Base-by-base conservation (phyloP, 2,888 invertebrate genomes). In the Malachius bipustulatus region DNA sequence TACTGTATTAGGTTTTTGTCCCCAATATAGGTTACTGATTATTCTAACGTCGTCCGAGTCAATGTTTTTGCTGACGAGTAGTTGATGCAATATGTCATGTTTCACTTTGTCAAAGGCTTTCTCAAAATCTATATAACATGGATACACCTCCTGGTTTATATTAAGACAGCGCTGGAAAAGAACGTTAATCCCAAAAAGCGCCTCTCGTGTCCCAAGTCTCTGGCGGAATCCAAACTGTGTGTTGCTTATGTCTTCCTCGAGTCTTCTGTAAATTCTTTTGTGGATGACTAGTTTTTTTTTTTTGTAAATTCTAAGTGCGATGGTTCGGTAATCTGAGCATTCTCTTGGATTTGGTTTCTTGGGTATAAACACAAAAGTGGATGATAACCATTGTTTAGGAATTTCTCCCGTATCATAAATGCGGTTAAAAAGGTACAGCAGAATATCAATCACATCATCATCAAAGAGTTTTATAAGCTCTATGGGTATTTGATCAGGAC, bases 1-100 rank as follows among this genome's bases (percentile, higher is more conserved):
- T n/a, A n/a, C n/a, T n/a, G n/a, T n/a, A n/a, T n/a, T n/a, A 19
- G 24, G 28, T 31, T 28, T 38, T 16, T 38, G 42, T 39, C 40
- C 39, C 38, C 34, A 38, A 36, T 38, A 36, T 36, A 29, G 32
- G 15, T 38, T 38, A 35, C n/a, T 10, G 19, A 35, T 27, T 34
- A 26, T n/a, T n/a, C n/a, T n/a, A n/a, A n/a, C n/a, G n/a, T n/a
- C n/a, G n/a, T n/a, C n/a, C n/a, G n/a, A n/a, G n/a, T n/a, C n/a
- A n/a, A n/a, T n/a, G n/a, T n/a, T n/a, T n/a, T n/a, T n/a, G n/a
- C n/a, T n/a, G n/a, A 35, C 31, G 34, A 35, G 30, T 35, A 16
- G 11, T 19, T 35, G 30, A 12, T 31, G 16, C 26, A 36, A 36
- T 16, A 8, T 13, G 15, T 11, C 11, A 14, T 12, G 13, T 6